Conservation (phyloP, 2,888 invertebrate species). For the Rosalia funebris region DNA sequence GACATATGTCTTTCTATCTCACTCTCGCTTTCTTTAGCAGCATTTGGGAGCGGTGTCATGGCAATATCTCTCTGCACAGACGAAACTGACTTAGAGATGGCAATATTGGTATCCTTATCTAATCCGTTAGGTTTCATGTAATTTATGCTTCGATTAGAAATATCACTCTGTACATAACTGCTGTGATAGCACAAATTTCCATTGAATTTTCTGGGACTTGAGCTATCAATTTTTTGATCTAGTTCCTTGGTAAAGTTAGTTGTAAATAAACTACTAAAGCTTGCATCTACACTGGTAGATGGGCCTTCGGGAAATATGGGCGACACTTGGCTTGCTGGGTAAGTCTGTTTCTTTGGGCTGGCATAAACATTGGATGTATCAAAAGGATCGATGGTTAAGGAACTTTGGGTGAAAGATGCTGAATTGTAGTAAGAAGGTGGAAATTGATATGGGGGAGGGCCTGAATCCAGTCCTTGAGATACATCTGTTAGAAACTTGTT, state of each 20-base stretch:
- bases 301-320: not conserved
- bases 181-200: not conserved
- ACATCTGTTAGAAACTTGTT: conserved; percentile 40
- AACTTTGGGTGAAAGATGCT: conserved; percentile 49
- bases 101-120: conserved; percentile 37
- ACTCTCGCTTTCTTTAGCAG: conserved; percentile 20
- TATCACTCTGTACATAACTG: conserved; percentile 48
- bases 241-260: conserved; percentile 1
- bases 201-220: conserved; percentile 21
- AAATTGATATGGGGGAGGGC: conserved; percentile 67
- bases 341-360: conserved; percentile 26
- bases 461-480: conserved; percentile 34
- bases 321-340: not conserved
- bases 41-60: conserved; percentile 29
- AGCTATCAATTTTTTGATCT: not conserved
- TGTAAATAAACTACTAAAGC: not conserved
- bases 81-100: conserved; percentile 43
- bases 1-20: conserved; percentile 39
- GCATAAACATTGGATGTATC: conserved; percentile 68
- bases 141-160: conserved; percentile 48
- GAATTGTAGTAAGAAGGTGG: conserved; percentile 69
- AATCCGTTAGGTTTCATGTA: conserved; percentile 40
- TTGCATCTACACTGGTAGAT: not conserved
- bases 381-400: conserved; percentile 70
- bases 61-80: conserved; percentile 45